These are phyloP conservation scores for Dicaeum eximium DNA, from an alignment of 2,113 vertebrate species.

Conservation along the genomic window DNA sequence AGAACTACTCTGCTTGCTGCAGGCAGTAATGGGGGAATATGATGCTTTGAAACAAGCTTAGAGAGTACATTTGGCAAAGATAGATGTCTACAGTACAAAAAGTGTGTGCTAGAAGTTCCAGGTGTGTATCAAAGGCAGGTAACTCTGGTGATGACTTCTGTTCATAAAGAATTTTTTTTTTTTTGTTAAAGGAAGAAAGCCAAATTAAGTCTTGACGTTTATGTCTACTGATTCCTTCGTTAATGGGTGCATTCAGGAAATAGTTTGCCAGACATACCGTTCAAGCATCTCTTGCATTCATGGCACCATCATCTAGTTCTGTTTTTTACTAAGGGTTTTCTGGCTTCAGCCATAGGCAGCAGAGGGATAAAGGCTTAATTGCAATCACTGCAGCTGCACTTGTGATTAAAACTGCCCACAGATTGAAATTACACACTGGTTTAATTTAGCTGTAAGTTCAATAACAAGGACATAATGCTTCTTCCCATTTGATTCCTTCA, in stretches of 20 bases:
- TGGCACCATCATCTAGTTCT: not conserved
- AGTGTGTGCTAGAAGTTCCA: not conserved
- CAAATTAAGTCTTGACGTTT: not conserved
- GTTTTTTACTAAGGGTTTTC: not conserved
- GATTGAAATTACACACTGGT: not conserved
- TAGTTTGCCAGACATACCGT: not conserved
- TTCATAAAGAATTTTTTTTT: not conserved
- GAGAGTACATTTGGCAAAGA: not conserved
- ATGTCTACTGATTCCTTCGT: not conserved
- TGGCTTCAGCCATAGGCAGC: not conserved
- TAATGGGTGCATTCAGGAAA: not conserved
- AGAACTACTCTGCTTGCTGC: not conserved
- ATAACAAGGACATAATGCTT: not conserved
- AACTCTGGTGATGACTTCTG: not conserved
- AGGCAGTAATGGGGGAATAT: not conserved
- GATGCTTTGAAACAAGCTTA: not conserved
- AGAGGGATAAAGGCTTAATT: not conserved
- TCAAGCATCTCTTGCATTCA: not conserved
- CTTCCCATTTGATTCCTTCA: not conserved
- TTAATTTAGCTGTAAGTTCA: not conserved
- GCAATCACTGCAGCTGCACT: not conserved
- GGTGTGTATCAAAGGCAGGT: not conserved
- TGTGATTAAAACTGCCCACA: not conserved
- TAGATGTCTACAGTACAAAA: not conserved
- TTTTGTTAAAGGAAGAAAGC: not conserved